Evolutionary conservation across 2,888 invertebrate species (phyloP), one percentile per base, ranked within the genome.

Genomic region (Calameuta pallipes): DNA sequence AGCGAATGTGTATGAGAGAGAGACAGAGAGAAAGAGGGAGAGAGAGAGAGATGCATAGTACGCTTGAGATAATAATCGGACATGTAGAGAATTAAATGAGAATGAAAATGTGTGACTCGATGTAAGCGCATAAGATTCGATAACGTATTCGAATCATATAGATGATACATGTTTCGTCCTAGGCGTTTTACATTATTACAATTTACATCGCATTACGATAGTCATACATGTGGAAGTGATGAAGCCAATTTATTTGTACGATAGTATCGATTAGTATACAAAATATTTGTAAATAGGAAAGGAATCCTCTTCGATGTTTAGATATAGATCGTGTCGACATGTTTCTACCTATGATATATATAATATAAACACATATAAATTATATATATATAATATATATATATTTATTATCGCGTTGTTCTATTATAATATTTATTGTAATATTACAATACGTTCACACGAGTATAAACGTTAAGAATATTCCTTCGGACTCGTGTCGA

Each of bases 351-450:
- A 90, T 86, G 87, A 86, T 83, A 87, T 81, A 86, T 75, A 87
- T 80, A 56, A 84, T 76, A 83, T 79, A 84, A 77, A 83, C 81
- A 84, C 83, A 87, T 82, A 85, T 84, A 85, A 79, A 82, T 78
- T 80, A 83, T 81, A 82, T 80, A 82, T 84, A 86, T 84, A 84
- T 85, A 83, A 81, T 83, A 87, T 85, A 87, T 87, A 90, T 87
- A 88, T 89, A 91, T 90, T 91, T 91, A 91, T 91, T 89, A 91
- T 91, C 91, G 89, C 90, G 90, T 91, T 91, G 87, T 90, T 90
- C 89, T 89, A 90, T 91, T 91, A 87, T 90, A 89, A 90, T 90
- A 91, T 91, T 91, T 91, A 90, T 90, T 90, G 87, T 88, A 88
- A 90, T 85, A 85, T 87, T 84, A 85, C 85, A 87, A 82, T 85